phyloP scores from a whole-genome alignment of 2,113 vertebrate species.

The Melanostigma gelatinosum region DNA sequence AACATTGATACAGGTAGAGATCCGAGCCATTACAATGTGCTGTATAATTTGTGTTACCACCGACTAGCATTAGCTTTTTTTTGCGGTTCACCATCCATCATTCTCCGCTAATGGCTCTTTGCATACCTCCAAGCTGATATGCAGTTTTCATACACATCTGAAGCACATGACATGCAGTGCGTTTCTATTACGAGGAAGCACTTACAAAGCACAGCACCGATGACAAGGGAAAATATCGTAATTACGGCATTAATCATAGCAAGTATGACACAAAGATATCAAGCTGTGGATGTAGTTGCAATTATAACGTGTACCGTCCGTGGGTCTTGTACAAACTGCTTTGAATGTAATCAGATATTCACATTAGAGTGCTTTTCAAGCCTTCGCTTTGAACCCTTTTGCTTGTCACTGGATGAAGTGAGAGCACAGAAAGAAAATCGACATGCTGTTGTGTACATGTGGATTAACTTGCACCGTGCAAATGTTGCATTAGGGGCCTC shows the following conservation, averaged over 20 bases:
- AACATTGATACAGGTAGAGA: constrained; percentile 17
- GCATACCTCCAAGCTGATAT: constrained; percentile 32
- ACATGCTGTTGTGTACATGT: constrained; percentile 42
- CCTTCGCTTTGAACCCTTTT: constrained; percentile 48
- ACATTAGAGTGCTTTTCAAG: constrained; percentile 25
- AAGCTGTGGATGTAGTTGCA: constrained; percentile 38
- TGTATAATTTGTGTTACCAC: constrained; percentile 31
- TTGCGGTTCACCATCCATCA: constrained; percentile 51
- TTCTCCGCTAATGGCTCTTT: constrained; percentile 53
- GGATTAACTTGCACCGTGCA: constrained; percentile 61
- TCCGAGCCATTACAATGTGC: constrained; percentile 41
- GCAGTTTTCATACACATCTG: constrained; percentile 26
- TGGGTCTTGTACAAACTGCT: constrained; percentile 43
- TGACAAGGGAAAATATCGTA: constrained; percentile 23
- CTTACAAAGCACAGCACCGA: constrained; percentile 23
- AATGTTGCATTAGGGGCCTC: constrained; percentile 48
- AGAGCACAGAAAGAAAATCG: constrained; percentile 42
- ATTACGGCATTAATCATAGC: constrained; percentile 43
- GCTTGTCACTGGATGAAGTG: constrained; percentile 45
- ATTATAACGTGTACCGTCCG: constrained; percentile 15
- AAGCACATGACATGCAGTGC: constrained; percentile 15
- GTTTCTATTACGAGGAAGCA: constrained; percentile 28
- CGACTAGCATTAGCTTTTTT: constrained; percentile 51
- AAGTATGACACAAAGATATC: constrained; percentile 48
- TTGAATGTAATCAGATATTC: constrained; percentile 42